Conservation (phyloP, 2,888 invertebrate species). For the Tetragonula carbonaria region DNA sequence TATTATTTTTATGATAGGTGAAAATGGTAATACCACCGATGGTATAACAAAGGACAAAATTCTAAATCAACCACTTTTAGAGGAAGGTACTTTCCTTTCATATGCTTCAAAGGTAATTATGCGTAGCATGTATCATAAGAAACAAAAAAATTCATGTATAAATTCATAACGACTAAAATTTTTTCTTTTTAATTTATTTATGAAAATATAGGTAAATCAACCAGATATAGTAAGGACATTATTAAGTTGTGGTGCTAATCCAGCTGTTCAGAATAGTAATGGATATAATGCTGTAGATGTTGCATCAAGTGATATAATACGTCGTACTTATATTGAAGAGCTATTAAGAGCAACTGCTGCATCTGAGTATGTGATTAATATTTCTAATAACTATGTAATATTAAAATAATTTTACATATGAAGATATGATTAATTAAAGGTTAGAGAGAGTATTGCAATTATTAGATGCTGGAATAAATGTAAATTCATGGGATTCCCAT, state of each 20-base stretch:
- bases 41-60: constrained; percentile 84
- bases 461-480: constrained; percentile 86
- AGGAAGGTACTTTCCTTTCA: constrained; percentile 86
- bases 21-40: constrained; percentile 79
- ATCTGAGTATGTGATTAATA: constrained; percentile 85
- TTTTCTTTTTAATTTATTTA: constrained; percentile 2
- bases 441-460: constrained; percentile 86
- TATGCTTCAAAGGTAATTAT: constrained; percentile 85
- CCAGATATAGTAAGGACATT: constrained; percentile 86
- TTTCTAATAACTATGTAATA: constrained; percentile 8
- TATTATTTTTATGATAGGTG: constrained; percentile 75
- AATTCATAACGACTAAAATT: neutral
- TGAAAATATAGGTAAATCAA: constrained; percentile 83
- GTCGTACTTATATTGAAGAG: constrained; percentile 86
- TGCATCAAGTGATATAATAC: constrained; percentile 84
- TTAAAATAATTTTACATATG: constrained; percentile 13
- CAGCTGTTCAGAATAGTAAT: constrained; percentile 85
- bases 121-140: neutral
- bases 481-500: constrained; percentile 87
- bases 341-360: constrained; percentile 87
- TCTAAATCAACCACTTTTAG: constrained; percentile 84
- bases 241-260: constrained; percentile 86
- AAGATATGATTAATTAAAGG: constrained; percentile 78
- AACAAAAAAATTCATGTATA: neutral
- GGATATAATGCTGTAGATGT: constrained; percentile 86